phyloP scores from a whole-genome alignment of 92 coral and sea anemone genomes.

The Chrysogorgia sp. region DNA sequence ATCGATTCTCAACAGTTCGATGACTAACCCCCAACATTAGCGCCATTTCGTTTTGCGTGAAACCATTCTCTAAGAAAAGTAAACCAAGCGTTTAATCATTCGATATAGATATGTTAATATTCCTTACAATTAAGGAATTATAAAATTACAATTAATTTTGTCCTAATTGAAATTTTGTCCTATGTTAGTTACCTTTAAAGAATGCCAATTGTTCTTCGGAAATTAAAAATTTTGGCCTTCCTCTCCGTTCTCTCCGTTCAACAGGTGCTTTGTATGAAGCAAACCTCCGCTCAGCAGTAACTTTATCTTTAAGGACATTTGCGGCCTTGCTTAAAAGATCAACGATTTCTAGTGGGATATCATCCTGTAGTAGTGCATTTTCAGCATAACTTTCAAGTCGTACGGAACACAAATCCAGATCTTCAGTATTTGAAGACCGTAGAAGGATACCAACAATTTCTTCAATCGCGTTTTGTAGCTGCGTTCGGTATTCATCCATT shows the following conservation, averaged over 20 bases:
- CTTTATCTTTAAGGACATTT: constrained; percentile 9
- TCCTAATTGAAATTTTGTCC: no score
- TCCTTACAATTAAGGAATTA: no score
- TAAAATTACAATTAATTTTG: no score
- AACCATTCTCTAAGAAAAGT: constrained; percentile 63
- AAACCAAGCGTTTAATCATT: no score
- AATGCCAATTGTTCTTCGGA: constrained; percentile 50
- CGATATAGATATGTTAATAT: no score
- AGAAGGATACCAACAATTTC: not conserved
- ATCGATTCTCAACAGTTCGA: constrained; percentile 58
- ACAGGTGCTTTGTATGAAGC: constrained; percentile 20
- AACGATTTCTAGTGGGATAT: constrained; percentile 27
- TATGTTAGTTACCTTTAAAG: constrained; percentile 29
- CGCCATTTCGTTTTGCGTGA: constrained; percentile 59
- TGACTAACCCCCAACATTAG: constrained; percentile 65
- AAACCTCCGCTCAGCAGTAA: constrained; percentile 2
- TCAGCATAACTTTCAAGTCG: constrained; percentile 36
- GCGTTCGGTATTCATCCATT: not conserved
- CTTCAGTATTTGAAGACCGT: not conserved
- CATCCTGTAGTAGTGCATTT: constrained; percentile 35
- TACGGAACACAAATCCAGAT: constrained; percentile 5
- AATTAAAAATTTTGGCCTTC: constrained; percentile 52
- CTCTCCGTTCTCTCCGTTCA: constrained; percentile 31
- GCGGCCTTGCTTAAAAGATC: constrained; percentile 39
- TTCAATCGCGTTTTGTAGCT: not conserved